Evolutionary conservation across 2,797 vertebrate genomes (phyloP).

Genomic region (Bradypodion pumilum): DNA sequence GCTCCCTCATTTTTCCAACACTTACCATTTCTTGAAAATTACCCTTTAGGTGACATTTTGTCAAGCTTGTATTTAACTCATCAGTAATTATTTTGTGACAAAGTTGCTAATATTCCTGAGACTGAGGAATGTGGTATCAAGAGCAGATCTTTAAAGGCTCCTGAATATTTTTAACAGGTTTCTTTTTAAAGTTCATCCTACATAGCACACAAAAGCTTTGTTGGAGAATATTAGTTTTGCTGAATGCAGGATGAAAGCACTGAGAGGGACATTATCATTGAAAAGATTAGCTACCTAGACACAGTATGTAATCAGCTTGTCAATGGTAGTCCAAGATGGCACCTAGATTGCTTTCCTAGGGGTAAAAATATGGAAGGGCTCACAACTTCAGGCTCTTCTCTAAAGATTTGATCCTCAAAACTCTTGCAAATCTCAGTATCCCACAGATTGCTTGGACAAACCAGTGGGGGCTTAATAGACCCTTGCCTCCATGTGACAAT

Average conservation of each 20-base stretch:
- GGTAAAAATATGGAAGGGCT: background rate
- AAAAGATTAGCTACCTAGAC: background rate
- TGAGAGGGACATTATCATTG: background rate
- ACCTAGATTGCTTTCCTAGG: background rate
- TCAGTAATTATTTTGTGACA: conserved; percentile 53
- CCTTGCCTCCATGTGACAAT: background rate
- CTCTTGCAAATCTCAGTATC: background rate
- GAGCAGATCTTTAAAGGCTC: conserved; percentile 20
- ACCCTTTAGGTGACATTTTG: conserved; percentile 25
- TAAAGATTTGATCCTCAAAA: background rate
- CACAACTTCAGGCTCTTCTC: background rate
- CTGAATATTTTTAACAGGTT: conserved; percentile 34
- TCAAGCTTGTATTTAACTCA: conserved; percentile 42
- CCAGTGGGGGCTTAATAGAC: too few species aligned
- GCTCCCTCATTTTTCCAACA: conserved; percentile 20
- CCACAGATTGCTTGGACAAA: background rate
- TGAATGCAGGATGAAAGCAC: background rate
- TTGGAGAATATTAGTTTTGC: background rate
- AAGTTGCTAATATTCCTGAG: conserved; percentile 56
- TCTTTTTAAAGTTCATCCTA: conserved; percentile 48
- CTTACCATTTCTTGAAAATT: conserved; percentile 41
- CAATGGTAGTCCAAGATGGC: background rate
- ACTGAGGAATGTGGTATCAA: conserved; percentile 35
- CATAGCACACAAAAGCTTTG: conserved; percentile 3
- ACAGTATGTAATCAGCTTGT: background rate